Percentiles rank a stretch among this genome's conserved stretches.
These are phyloP conservation scores for Excalfactoria chinensis DNA, from an alignment of 2,113 vertebrate genomes.

Conservation along the genomic window DNA sequence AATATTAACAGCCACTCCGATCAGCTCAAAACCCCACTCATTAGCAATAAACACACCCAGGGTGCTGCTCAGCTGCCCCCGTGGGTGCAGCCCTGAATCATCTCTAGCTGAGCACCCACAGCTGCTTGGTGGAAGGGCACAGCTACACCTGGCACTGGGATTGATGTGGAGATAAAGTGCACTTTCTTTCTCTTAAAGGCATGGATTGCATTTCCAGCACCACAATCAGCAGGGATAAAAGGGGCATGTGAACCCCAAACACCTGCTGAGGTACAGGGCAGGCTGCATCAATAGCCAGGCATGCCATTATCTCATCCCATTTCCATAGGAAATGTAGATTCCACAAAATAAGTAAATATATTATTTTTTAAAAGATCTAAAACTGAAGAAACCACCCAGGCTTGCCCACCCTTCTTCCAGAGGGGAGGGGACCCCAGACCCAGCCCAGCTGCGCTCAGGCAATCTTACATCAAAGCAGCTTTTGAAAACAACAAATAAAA, in stretches of 20 bases:
- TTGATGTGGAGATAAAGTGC: background rate
- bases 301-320: background rate
- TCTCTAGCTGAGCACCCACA: background rate
- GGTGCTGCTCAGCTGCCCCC: fast-evolving
- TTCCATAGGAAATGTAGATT: conserved; percentile 1
- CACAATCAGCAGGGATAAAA: background rate
- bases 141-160: background rate
- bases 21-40: background rate
- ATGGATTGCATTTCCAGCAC: background rate
- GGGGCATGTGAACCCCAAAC: background rate
- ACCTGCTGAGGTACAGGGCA: background rate
- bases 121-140: background rate
- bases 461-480: conserved; percentile 34
- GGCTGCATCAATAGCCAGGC: background rate
- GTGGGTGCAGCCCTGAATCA: fast-evolving
- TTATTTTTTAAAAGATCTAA: no score
- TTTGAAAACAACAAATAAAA: fast-evolving
- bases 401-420: background rate
- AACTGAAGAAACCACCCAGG: background rate
- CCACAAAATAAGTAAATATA: background rate
- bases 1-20: background rate
- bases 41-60: background rate
- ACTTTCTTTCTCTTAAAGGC: background rate
- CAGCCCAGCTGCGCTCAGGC: background rate
- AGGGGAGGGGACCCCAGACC: background rate